Evolutionary conservation across 2,113 vertebrate species (phyloP), one percentile per base, ranked within the genome.

Genomic region (Caranx melampygus): DNA sequence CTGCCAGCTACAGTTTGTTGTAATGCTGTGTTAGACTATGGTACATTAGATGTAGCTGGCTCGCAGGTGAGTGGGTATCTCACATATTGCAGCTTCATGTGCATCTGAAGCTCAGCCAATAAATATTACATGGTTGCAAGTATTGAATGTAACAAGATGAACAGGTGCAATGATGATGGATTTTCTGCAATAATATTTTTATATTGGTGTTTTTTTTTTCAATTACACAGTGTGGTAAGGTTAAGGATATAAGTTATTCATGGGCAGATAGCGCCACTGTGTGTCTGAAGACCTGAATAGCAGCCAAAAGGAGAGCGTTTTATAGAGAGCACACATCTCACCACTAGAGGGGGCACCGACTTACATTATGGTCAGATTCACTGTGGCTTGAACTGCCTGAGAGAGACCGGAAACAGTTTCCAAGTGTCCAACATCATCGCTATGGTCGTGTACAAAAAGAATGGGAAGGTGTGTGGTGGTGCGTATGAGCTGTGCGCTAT

Each of bases 371-470:
- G 10, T 20, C 11, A 20, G 45, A 57, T 3, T 26, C 2, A 3
- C 5, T 16, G 5, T 59, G 26, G 18, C 9, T n/a, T 33, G 18
- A 58, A 45, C 51, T 10, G 12, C 3, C 0, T 11, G 57, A n/a
- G 60, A 3, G 40, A 76, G 37, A 88, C 85, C 87, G 89, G 89
- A 89, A 91, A 65, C 59, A 44, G 72, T 44, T 79, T 82, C 4
- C 49, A 70, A 81, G 14, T 73, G 65, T 70, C 37, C 75, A 61
- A 37, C 89, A 84, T 86, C 80, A 86, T 54, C 7, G 2, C 34
- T 44, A 6, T 40, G 34, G 52, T 79, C 78, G 80, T 88, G 84
- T 72, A 81, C 63, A 37, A 21, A 12, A 21, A 42, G 37, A 72
- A 80, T 26, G 77, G 2, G 6, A 10, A 42, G 40, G 40, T 42